Evolutionary conservation across 1,140 invertebrate genomes (phyloP), one percentile per base, ranked within the genome.

Genomic region (Brachionus rubens): DNA sequence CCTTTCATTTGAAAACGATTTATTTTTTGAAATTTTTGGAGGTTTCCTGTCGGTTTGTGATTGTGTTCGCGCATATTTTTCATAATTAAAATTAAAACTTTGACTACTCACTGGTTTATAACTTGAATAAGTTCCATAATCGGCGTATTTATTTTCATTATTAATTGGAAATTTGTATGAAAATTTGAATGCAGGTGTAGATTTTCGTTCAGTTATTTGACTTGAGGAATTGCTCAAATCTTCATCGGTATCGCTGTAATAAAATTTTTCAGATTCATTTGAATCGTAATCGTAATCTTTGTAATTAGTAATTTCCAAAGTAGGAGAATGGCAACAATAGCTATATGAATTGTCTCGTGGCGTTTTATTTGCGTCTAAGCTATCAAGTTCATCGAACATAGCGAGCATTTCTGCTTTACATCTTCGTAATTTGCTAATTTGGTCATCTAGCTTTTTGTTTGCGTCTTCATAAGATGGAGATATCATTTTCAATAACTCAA

Each of bases 361-460:
- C 3, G 33, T 5, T 36, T 36, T 36, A 36, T 36, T 9, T 5
- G 9, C 4, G 3, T 21, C 43, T 41, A 65, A 41, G 14, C 9
- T 65, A 12, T 65, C 59, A 3, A 65, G 10, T 24, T 65, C 59
- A 16, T 65, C 19, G 16, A 65, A 65, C 59, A 65, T 65, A 9
- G 28, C 21, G 14, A 65, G 40, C 59, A 65, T 65, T 21, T 65
- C 59, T 2, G 59, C 59, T 41, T 65, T 65, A 10, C 59, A 65
- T 65, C 43, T 19, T 65, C 59, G 12, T 4, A 65, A 21, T 16
- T 65, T 65, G 7, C 24, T 65, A 41, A 65, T 65, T 65, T 65
- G 59, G 1, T 21, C 59, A 43, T 65, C 59, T 2, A 65, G 59
- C 43, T 65, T 65, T 43, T 46, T 65, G 16, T 65, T 65, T 46